Conservation (phyloP, 92 coral and sea anemone genomes). For the Palythoa grandis region DNA sequence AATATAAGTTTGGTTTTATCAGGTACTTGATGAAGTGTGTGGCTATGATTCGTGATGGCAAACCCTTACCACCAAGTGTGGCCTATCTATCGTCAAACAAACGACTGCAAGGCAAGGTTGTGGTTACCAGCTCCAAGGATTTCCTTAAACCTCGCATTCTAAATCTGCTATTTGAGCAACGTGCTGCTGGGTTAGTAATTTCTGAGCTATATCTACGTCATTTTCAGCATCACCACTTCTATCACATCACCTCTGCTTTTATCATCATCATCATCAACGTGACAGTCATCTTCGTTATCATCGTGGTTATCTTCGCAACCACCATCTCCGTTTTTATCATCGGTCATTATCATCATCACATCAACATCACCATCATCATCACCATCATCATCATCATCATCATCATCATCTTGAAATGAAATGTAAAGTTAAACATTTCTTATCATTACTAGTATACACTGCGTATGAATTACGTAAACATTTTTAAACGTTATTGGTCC, state of each 20-base stretch:
- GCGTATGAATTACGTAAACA: too few species aligned
- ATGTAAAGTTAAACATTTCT: too few species aligned
- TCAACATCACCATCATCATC: too few species aligned
- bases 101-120: slow-evolving; percentile 36
- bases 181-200: neutral
- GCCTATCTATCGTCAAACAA: slow-evolving; percentile 50
- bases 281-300: too few species aligned
- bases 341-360: too few species aligned
- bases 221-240: too few species aligned
- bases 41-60: slow-evolving; percentile 56
- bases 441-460: too few species aligned
- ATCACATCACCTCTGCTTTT: neutral
- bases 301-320: neutral
- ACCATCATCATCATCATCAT: too few species aligned
- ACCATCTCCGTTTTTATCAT: neutral
- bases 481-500: too few species aligned
- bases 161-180: neutral
- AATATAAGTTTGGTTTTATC: neutral
- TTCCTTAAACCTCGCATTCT: slow-evolving; percentile 48
- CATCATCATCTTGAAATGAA: too few species aligned
- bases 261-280: too few species aligned
- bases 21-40: slow-evolving; percentile 85
- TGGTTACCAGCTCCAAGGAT: slow-evolving; percentile 49
- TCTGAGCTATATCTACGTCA: neutral
- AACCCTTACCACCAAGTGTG: slow-evolving; percentile 60